These are phyloP conservation scores for Mactra quadrangularis DNA, from an alignment of 1,140 invertebrate genomes.

Conservation along the genomic window DNA sequence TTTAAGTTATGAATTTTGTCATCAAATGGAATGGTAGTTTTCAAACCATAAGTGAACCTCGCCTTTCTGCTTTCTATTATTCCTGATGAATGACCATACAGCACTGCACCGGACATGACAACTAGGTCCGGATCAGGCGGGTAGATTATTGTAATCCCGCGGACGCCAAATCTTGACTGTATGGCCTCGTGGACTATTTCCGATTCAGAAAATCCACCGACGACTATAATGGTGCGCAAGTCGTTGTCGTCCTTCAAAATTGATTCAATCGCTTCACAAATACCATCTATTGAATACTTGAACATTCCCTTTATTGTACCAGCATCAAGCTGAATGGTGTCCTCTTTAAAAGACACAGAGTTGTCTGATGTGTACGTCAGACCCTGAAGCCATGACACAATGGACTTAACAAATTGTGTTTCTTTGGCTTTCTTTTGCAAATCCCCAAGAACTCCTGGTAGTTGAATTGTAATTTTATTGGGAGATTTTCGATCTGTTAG, in stretches of 20 bases:
- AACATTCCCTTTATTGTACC: not conserved
- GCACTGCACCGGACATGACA: constrained; percentile 9
- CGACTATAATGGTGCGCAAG: not conserved
- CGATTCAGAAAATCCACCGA: constrained; percentile 20
- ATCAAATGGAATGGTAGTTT: not conserved
- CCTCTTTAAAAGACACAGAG: not conserved
- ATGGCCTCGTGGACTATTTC: constrained; percentile 15
- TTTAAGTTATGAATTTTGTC: not conserved
- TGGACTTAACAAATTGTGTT: not conserved
- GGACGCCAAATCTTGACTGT: not conserved
- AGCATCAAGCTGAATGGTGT: constrained; percentile 6
- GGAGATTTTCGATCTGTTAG: not conserved
- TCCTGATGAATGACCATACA: constrained; percentile 5
- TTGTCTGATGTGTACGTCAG: not conserved
- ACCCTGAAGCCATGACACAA: not conserved
- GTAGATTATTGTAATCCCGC: not conserved
- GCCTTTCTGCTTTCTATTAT: constrained; percentile 13
- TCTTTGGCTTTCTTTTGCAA: not conserved
- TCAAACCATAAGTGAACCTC: constrained; percentile 14
- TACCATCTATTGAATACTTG: not conserved
- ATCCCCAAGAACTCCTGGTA: constrained; percentile 4
- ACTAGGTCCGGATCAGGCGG: constrained; percentile 1
- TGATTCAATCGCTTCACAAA: not conserved
- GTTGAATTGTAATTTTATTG: not conserved
- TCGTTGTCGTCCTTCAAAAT: not conserved